A percentile compares a stretch with the other conserved stretches of the same genome.
Evolutionary conservation across 1,140 invertebrate species (phyloP).

Genomic region (Scaptomyza montana): DNA sequence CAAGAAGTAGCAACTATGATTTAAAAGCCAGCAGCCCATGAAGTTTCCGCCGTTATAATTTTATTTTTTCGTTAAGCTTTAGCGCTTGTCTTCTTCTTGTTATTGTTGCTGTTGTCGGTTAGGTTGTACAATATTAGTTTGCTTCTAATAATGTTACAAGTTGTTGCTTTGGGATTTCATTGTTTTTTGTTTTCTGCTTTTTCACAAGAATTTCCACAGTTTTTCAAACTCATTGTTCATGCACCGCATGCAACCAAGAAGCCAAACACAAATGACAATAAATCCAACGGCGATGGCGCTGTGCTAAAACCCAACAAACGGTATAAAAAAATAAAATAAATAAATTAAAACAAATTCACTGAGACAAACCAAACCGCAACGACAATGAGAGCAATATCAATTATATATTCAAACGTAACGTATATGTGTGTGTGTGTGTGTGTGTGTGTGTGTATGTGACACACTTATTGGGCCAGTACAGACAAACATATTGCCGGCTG

Average conservation of each 20-base stretch:
- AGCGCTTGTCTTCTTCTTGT: conserved; percentile 1
- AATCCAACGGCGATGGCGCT: conserved; percentile 26
- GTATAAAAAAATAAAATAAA: too few relatives aligned
- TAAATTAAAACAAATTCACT: conserved; percentile 38
- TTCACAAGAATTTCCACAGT: conserved; percentile 55
- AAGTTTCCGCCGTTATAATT: conserved; percentile 64
- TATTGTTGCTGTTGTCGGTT: not conserved
- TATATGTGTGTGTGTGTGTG: too few relatives aligned
- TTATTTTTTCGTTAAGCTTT: too few relatives aligned
- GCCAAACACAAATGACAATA: conserved; percentile 46
- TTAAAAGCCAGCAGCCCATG: conserved; percentile 62
- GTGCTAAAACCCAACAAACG: conserved; percentile 26
- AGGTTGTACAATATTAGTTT: conserved; percentile 40
- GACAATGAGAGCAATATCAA: conserved; percentile 27
- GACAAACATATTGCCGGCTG: conserved; percentile 7
- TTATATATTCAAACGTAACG: conserved; percentile 38
- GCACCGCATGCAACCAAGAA: conserved; percentile 23
- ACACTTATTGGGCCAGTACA: conserved; percentile 48
- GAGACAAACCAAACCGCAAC: conserved; percentile 8
- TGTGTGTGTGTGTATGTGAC: conserved; percentile 49
- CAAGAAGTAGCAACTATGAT: conserved; percentile 27
- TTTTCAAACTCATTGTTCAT: conserved; percentile 41
- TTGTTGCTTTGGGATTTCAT: not conserved
- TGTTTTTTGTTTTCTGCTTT: conserved; percentile 36
- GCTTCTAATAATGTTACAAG: conserved; percentile 20